Percentiles rank a stretch among this genome's conserved stretches.
Conservation (phyloP, 2,888 invertebrate species). For the Mythimna albipuncta region DNA sequence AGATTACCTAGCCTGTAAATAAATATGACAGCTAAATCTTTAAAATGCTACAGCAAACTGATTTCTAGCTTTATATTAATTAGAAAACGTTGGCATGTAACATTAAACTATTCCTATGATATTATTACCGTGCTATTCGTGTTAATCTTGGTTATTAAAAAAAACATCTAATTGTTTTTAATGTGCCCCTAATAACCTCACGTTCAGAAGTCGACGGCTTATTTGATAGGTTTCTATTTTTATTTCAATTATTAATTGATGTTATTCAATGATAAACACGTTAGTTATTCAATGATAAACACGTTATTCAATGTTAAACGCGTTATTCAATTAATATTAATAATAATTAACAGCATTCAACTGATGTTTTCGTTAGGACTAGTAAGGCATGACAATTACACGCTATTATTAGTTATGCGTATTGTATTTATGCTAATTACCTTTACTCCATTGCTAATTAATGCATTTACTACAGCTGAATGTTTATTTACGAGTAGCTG, state of each 20-base stretch:
- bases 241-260: conserved; percentile 5
- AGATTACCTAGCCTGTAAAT: no score
- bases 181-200: conserved; percentile 1
- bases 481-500: conserved; percentile 25
- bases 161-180: no score
- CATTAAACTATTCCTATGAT: no score
- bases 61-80: background rate
- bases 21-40: background rate
- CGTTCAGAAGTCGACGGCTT: background rate
- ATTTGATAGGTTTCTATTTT: background rate
- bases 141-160: no score
- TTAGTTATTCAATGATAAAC: no score
- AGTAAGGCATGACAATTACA: background rate
- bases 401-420: conserved; percentile 38
- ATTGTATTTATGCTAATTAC: conserved; percentile 45
- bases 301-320: no score
- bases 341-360: background rate
- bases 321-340: background rate
- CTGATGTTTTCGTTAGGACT: conserved; percentile 5
- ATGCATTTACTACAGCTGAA: conserved; percentile 20
- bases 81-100: background rate
- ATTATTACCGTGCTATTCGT: no score
- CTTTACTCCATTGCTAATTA: conserved; percentile 39
- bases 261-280: background rate
- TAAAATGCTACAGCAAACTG: background rate